Evolutionary conservation across 2,797 vertebrate genomes (phyloP).

Genomic region (Chaenodraco wilsoni): DNA sequence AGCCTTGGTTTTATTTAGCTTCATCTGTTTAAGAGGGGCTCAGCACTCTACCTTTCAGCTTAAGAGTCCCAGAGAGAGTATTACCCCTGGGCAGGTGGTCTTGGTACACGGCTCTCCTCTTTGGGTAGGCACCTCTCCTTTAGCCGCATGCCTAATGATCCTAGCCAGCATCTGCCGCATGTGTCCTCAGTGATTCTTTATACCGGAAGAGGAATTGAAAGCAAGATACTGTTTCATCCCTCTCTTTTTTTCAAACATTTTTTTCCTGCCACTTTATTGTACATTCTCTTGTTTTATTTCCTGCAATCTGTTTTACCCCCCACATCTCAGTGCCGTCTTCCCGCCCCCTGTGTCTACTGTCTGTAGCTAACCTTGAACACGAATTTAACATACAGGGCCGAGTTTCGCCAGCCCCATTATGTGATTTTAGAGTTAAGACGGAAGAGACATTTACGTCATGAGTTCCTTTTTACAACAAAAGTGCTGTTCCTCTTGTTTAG

Average conservation of each 20-base stretch:
- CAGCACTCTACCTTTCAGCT: constrained; percentile 63
- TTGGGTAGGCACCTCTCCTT: constrained; percentile 68
- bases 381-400: constrained; percentile 81
- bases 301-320: not conserved
- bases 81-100: constrained; percentile 68
- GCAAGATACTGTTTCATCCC: constrained; percentile 21
- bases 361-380: constrained; percentile 24
- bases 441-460: constrained; percentile 87
- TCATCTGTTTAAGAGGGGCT: constrained; percentile 77
- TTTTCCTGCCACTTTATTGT: not conserved
- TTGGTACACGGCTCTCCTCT: constrained; percentile 63
- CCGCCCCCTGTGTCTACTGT: not conserved
- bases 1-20: constrained; percentile 72
- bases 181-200: constrained; percentile 63
- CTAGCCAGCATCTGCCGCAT: constrained; percentile 71
- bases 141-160: constrained; percentile 72
- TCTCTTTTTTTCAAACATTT: not conserved
- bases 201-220: constrained; percentile 55
- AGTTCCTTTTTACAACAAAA: constrained; percentile 90
- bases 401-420: constrained; percentile 85
- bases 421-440: constrained; percentile 83
- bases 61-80: constrained; percentile 72
- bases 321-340: not conserved
- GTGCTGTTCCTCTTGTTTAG: constrained; percentile 89
- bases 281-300: constrained; percentile 3